Percentiles rank a stretch among this genome's conserved stretches.
Conservation (phyloP, 1,140 invertebrate species). For the Philotrypesis tridentata region DNA sequence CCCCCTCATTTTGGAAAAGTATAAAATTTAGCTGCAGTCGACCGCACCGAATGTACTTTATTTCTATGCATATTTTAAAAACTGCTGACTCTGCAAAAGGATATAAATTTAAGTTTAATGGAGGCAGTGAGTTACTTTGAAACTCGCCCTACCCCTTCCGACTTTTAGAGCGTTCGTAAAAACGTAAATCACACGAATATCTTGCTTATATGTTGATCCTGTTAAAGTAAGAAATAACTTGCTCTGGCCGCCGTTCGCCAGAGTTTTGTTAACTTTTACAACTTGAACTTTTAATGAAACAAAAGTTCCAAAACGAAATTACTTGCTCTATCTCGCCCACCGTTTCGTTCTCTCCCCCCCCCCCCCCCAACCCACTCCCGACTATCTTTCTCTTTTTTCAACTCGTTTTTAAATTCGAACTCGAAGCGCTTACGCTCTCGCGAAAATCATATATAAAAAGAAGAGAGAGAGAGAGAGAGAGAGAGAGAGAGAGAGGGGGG, state of each 20-base stretch:
- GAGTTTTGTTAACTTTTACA: slow-evolving; percentile 48
- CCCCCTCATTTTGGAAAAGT: slow-evolving; percentile 34
- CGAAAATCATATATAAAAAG: not conserved
- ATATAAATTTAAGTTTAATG: slow-evolving; percentile 49
- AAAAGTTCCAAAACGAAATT: slow-evolving; percentile 49
- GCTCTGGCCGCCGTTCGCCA: slow-evolving; percentile 7
- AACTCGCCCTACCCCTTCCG: slow-evolving; percentile 10
- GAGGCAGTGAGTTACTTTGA: slow-evolving; percentile 44
- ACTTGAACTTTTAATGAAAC: slow-evolving; percentile 49
- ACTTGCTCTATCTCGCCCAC: not conserved
- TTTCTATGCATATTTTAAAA: slow-evolving; percentile 49
- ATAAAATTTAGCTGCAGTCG: slow-evolving; percentile 22
- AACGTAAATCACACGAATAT: slow-evolving; percentile 51
- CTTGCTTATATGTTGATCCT: slow-evolving; percentile 47
- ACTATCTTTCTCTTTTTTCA: slow-evolving; percentile 5
- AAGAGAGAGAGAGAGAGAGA: not conserved
- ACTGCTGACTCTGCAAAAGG: slow-evolving; percentile 38
- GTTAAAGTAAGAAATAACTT: slow-evolving; percentile 49
- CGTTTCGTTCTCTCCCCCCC: no score
- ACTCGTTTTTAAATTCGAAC: slow-evolving; percentile 37
- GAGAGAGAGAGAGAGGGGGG: no score
- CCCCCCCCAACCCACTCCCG: not conserved
- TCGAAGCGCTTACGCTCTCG: not conserved
- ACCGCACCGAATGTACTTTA: slow-evolving; percentile 44
- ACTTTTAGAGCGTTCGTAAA: slow-evolving; percentile 47